Percentiles rank a stretch among this genome's conserved stretches.
phyloP scores from a whole-genome alignment of 2,888 invertebrate genomes.

The Cosmia pyralina region DNA sequence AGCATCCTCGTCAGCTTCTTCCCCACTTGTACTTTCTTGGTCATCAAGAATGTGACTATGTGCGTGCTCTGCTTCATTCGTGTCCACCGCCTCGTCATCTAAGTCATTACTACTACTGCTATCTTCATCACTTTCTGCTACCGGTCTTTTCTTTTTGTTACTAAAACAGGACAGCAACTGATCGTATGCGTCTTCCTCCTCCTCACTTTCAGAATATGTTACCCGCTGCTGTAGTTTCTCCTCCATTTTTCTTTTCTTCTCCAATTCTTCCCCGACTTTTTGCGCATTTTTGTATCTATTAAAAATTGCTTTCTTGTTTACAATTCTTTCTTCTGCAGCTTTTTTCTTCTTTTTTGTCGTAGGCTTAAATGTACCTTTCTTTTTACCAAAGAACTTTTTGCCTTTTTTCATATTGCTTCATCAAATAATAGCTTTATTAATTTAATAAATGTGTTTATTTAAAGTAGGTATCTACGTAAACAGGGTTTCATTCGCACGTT shows the following conservation, averaged over 20 bases:
- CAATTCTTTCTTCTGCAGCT: slow-evolving; percentile 69
- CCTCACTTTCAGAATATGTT: slow-evolving; percentile 88
- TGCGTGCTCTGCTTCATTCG: slow-evolving; percentile 12
- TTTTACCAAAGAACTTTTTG: slow-evolving; percentile 75
- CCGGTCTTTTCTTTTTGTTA: slow-evolving; percentile 65
- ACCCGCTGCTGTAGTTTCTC: slow-evolving; percentile 76
- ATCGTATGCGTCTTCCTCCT: slow-evolving; percentile 86
- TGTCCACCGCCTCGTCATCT: slow-evolving; percentile 34
- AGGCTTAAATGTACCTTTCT: slow-evolving; percentile 71
- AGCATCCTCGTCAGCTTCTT: slow-evolving; percentile 44
- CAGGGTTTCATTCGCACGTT: neutral
- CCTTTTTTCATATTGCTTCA: slow-evolving; percentile 75
- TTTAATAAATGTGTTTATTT: slow-evolving; percentile 6
- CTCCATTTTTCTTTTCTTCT: slow-evolving; percentile 82
- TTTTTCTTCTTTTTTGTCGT: slow-evolving; percentile 77
- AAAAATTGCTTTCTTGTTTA: slow-evolving; percentile 86
- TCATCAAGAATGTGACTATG: slow-evolving; percentile 13
- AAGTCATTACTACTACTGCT: slow-evolving; percentile 63
- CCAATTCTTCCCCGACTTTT: slow-evolving; percentile 85
- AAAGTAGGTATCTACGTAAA: neutral
- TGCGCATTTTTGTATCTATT: slow-evolving; percentile 88
- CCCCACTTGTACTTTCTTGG: slow-evolving; percentile 27
- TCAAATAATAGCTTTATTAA: neutral
- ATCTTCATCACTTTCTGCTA: slow-evolving; percentile 77
- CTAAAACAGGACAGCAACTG: slow-evolving; percentile 89